Base-by-base conservation (phyloP, 2,797 vertebrate species). In the Acanthiza pusilla region DNA sequence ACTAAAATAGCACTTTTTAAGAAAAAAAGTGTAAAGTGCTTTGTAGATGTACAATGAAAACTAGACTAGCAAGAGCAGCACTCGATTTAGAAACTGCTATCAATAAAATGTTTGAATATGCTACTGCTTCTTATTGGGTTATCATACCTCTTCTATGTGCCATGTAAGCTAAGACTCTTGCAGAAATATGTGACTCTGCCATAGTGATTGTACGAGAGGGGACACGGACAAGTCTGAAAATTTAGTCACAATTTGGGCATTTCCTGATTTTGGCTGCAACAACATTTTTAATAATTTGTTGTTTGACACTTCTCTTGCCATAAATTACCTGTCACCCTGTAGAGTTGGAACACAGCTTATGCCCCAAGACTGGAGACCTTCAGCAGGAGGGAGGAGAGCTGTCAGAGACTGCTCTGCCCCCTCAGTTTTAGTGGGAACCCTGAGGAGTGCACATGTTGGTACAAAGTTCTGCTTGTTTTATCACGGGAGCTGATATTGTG, bases 371-470 rank as follows among this genome's bases (percentile, higher is more conserved):
- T 43, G 50, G 42, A 47, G 50, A 34, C 47, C 74, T 86, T 38
- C 1, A 5, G 32, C 1, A 0, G 11, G 19, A 34, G 60, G 34
- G 40, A 53, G 13, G 20, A 15, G 6, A 3, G 17, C 30, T 76
- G 26, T 12, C 38, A 30, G 21, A 34, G 32, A 7, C 36, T 10
- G 4, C 3, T 38, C 36, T 63, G 25, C n/a, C 85, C n/a, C 11
- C 65, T 61, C 34, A 54, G 40, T 26, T 77, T 16, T 26, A 50
- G 57, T 19, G 25, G 50, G 36, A 89, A 15, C n/a, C 26, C 47
- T n/a, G 48, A n/a, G 60, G 36, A 34, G 65, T 34, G 4, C 32
- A 11, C n/a, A 5, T 34, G 21, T 48, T 70, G 23, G 48, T 40
- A 21, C 9, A 1, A 75, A 68, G 63, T 51, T 84, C 81, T 38